Evolutionary conservation across 2,888 invertebrate genomes (phyloP).

Genomic region (Acanthosepion lycidas): DNA sequence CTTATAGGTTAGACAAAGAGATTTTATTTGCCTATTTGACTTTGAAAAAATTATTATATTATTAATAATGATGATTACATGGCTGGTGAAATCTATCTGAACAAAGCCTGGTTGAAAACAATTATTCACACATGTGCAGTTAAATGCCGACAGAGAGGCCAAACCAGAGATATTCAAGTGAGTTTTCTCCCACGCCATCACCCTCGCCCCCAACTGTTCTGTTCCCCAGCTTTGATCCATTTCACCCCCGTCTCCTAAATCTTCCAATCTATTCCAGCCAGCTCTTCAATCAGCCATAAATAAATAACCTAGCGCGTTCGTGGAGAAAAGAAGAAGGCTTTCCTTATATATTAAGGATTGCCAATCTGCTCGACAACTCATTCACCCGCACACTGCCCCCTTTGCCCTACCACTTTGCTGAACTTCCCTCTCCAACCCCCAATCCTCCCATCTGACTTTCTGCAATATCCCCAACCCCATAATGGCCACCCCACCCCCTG

Average conservation of each 20-base stretch:
- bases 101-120: constrained; percentile 9
- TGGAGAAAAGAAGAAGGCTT: not conserved
- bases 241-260: constrained; percentile 2
- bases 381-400: not conserved
- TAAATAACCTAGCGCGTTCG: not conserved
- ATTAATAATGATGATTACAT: not conserved
- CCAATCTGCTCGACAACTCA: not conserved
- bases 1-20: not conserved
- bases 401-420: not conserved
- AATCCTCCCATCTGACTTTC: not conserved
- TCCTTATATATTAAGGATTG: constrained; percentile 22
- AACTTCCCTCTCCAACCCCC: not conserved
- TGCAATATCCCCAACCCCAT: not conserved
- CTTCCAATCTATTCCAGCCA: constrained; percentile 8
- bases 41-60: not conserved
- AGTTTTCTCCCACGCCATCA: not conserved
- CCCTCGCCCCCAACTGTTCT: not conserved
- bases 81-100: constrained; percentile 33
- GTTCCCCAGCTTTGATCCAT: not conserved
- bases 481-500: not conserved
- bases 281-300: constrained; percentile 7
- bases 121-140: not conserved
- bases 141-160: constrained; percentile 33
- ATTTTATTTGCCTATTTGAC: not conserved
- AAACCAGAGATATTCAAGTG: constrained; percentile 12